These are phyloP conservation scores for Stercorarius parasiticus DNA, from an alignment of 2,113 vertebrate genomes.

Conservation along the genomic window DNA sequence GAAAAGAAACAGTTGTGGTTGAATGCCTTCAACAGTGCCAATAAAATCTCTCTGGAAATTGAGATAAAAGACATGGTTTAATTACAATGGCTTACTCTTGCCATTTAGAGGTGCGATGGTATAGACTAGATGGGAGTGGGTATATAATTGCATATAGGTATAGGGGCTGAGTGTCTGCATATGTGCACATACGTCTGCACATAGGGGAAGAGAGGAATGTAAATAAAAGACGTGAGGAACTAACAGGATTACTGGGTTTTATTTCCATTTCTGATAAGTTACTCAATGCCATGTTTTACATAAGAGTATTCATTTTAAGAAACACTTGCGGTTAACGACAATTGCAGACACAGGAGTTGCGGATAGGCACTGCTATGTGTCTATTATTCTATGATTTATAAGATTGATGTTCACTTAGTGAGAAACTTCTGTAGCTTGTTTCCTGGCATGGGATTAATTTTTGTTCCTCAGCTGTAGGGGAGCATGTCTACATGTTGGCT, in stretches of 20 bases:
- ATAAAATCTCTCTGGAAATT: background rate
- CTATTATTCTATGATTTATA: background rate
- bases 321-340: background rate
- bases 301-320: background rate
- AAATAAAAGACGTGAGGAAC: background rate
- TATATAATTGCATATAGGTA: background rate
- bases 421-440: background rate
- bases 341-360: background rate
- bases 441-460: background rate
- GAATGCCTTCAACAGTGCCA: background rate
- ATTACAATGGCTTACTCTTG: background rate
- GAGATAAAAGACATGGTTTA: background rate
- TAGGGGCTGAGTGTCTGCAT: background rate
- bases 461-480: background rate
- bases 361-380: background rate
- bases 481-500: accelerated
- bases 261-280: background rate
- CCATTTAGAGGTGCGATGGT: background rate
- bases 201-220: background rate
- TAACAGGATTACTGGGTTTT: background rate
- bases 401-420: background rate
- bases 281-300: background rate
- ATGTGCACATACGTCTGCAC: background rate
- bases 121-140: background rate
- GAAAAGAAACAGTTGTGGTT: background rate